Percentiles rank a stretch among this genome's conserved stretches.
Evolutionary conservation across 2,797 vertebrate species (phyloP).

Genomic region (Rhinophrynus dorsalis): DNA sequence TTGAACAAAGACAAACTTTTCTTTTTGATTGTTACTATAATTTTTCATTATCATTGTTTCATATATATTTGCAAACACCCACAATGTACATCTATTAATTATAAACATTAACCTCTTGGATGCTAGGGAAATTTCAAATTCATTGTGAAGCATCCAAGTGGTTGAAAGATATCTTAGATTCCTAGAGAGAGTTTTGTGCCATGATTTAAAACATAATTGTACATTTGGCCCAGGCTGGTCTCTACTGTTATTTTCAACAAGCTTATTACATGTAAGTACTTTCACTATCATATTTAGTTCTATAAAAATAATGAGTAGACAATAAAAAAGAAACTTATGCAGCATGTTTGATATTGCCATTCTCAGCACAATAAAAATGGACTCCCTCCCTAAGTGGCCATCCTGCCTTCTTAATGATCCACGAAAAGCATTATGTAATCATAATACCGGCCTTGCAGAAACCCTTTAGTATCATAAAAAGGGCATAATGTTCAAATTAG

Average conservation of each 20-base stretch:
- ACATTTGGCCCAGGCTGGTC: not conserved
- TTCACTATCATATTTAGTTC: conserved; percentile 38
- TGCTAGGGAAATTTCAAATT: no score
- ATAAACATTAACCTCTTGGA: no score
- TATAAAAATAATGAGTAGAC: conserved; percentile 13
- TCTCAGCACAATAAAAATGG: conserved; percentile 51
- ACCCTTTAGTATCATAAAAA: conserved; percentile 54
- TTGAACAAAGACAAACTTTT: no score
- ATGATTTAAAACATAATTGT: no score
- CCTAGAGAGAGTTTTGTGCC: no score
- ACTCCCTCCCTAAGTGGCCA: conserved; percentile 50
- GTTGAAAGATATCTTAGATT: no score
- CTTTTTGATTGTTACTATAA: no score
- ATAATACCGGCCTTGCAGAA: conserved; percentile 45
- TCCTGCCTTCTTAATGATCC: conserved; percentile 51
- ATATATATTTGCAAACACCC: no score
- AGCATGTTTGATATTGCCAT: conserved; percentile 31
- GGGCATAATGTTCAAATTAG: conserved; percentile 54
- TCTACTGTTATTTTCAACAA: not conserved
- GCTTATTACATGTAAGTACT: conserved; percentile 40
- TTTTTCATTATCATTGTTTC: no score
- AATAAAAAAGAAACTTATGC: conserved; percentile 9
- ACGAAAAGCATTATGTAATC: conserved; percentile 36
- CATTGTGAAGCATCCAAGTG: no score
- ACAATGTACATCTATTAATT: no score